Conservation (phyloP, 2,113 vertebrate genomes). For the Gymnorhina tibicen region DNA sequence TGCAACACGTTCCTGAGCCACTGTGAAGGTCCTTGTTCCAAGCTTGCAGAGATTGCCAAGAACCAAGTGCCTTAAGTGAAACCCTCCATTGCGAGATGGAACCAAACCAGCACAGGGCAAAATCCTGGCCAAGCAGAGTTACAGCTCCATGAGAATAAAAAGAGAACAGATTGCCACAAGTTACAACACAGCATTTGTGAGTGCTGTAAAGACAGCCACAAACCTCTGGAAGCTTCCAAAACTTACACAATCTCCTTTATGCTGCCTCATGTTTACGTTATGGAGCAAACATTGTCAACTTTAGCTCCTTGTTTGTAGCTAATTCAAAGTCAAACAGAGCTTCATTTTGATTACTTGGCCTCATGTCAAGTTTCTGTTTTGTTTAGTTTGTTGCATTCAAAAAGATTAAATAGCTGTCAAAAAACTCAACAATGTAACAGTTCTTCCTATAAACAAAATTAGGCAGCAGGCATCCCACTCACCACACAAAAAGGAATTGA, state of each 20-base stretch:
- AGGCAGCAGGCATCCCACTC: neutral
- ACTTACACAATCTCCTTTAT: neutral
- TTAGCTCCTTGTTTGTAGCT: too few species aligned
- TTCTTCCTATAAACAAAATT: neutral
- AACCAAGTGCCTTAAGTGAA: neutral
- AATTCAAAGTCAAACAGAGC: neutral
- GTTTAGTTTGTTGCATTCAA: neutral
- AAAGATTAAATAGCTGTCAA: neutral
- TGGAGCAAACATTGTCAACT: neutral
- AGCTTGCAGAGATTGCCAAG: neutral
- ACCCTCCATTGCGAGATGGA: neutral
- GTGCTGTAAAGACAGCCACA: neutral
- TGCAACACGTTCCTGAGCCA: neutral
- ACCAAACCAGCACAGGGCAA: neutral
- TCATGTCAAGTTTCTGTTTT: neutral
- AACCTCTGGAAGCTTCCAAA: neutral
- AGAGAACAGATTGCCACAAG: neutral
- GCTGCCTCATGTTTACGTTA: neutral
- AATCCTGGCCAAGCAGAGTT: neutral
- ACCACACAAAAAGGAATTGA: neutral
- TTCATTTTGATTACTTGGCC: neutral
- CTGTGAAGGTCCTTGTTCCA: neutral
- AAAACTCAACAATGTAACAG: neutral
- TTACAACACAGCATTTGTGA: neutral
- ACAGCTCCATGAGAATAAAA: neutral